Evolutionary conservation across 2,797 vertebrate genomes (phyloP), one percentile per base, ranked within the genome.

Genomic region (Prunella strophiata): DNA sequence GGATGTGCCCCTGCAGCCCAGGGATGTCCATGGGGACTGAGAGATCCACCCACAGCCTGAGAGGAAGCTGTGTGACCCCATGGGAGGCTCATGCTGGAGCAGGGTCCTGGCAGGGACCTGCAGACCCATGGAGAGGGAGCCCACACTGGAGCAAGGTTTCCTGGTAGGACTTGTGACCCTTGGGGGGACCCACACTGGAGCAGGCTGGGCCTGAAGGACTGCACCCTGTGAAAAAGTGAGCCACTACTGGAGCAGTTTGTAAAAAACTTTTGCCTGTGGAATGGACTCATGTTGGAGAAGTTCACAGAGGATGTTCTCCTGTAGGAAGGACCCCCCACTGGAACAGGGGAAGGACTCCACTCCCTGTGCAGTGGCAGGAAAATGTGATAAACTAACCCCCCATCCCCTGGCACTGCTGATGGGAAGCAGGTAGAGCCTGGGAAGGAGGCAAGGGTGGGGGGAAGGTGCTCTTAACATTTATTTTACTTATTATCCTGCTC

Each of bases 101-200:
- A 71, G 25, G 23, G 13, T 65, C 43, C 43, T 50, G 27, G 18
- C 20, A 54, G 34, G 9, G 9, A 34, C 11, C 4, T 47, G 30
- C 8, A 62, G 30, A 48, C 5, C 32, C 11, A 4, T 4, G 16
- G 38, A 51, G 59, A 51, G n/a, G 11, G 17, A 80, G 45, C 20
- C n/a, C 20, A 12, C 2, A 0, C 16, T 58, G 67, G 38, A 45
- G 25, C 20, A 67, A 67, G 40, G 10, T 51, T 72, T 66, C 45
- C n/a, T 29, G 6, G 1, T 7, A 32, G 45, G 19, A 30, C 25
- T 30, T 48, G 55, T 29, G 34, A 61, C 13, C 20, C 25, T 25
- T 5, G 2, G 9, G 22, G 34, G 40, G 11, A 34, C 7, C 30
- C 17, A 42, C 4, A 16, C 0, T 15, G 30, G 48, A 55, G 14